These are phyloP conservation scores for Thecocarcelia acutangulata DNA, from an alignment of 2,888 invertebrate genomes.

Conservation along the genomic window DNA sequence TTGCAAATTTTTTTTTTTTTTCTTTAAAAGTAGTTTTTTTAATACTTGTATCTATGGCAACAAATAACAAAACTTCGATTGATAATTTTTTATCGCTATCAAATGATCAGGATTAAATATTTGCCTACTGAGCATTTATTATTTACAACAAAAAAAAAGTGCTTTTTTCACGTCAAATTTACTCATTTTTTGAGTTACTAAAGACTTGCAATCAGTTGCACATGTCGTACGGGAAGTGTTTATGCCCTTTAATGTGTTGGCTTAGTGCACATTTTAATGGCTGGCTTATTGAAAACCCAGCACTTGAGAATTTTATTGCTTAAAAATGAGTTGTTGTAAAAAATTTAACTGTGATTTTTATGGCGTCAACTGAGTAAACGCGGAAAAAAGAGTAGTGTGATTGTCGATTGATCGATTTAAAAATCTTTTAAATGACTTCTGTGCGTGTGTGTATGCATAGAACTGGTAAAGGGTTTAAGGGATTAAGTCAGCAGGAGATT, in stretches of 20 bases:
- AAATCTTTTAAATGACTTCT: too few relatives aligned
- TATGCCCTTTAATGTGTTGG: neutral
- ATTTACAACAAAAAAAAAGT: neutral
- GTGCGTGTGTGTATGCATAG: too few relatives aligned
- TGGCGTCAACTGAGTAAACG: slow-evolving; percentile 71
- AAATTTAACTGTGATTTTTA: slow-evolving; percentile 76
- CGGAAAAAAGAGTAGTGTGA: too few relatives aligned
- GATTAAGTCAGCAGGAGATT: slow-evolving; percentile 50
- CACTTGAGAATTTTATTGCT: slow-evolving; percentile 73
- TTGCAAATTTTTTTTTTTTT: slow-evolving; percentile 38
- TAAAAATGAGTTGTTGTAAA: slow-evolving; percentile 27
- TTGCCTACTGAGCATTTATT: neutral
- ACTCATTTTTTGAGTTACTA: slow-evolving; percentile 54
- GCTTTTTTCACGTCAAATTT: slow-evolving; percentile 9
- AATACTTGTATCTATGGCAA: slow-evolving; percentile 49
- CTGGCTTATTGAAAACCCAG: slow-evolving; percentile 75
- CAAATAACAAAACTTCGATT: slow-evolving; percentile 24
- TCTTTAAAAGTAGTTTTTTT: slow-evolving; percentile 6
- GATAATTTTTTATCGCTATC: slow-evolving; percentile 9
- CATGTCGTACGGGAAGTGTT: neutral
- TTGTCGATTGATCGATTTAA: too few relatives aligned
- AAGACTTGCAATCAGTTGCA: slow-evolving; percentile 67
- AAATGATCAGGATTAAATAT: slow-evolving; percentile 3
- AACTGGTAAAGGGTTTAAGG: slow-evolving; percentile 8
- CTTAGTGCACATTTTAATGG: slow-evolving; percentile 72